phyloP scores from a whole-genome alignment of 2,888 invertebrate genomes.

The Phorcus lineatus region DNA sequence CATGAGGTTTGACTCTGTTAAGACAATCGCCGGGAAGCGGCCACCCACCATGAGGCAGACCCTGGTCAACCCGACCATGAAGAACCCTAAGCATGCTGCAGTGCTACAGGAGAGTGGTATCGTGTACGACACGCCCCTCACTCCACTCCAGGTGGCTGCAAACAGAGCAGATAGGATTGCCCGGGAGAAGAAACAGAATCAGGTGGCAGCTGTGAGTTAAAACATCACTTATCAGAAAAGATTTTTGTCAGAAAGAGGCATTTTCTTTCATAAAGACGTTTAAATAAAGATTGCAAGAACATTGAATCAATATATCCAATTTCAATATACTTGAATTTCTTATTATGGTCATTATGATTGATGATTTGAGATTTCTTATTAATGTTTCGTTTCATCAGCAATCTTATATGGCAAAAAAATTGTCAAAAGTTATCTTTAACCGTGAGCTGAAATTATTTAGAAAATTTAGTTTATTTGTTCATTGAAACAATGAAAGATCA shows the following conservation, averaged over 20 bases:
- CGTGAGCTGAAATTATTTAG: background rate
- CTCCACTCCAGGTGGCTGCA: conserved; percentile 80
- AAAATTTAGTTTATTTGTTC: too few relatives aligned
- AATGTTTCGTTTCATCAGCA: too few relatives aligned
- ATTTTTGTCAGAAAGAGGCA: too few relatives aligned
- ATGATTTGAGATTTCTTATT: too few relatives aligned
- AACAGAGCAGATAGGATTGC: conserved; percentile 88
- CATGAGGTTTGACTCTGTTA: conserved; percentile 86
- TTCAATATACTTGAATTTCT: too few relatives aligned
- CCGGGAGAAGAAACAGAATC: conserved; percentile 78
- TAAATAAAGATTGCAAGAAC: too few relatives aligned
- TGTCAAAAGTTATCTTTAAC: too few relatives aligned
- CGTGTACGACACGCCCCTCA: conserved; percentile 87
- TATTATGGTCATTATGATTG: too few relatives aligned
- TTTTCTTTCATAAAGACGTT: too few relatives aligned
- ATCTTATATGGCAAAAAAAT: background rate
- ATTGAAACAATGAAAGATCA: too few relatives aligned
- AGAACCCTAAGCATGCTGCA: conserved; percentile 89
- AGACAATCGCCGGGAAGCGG: conserved; percentile 80
- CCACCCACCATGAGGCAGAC: conserved; percentile 85
- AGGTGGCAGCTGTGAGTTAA: conserved; percentile 30
- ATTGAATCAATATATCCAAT: too few relatives aligned
- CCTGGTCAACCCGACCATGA: conserved; percentile 82
- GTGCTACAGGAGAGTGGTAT: conserved; percentile 90
- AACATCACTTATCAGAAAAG: too few relatives aligned